Percentiles rank a stretch among this genome's conserved stretches.
Conservation (phyloP, 2,888 invertebrate genomes). For the Colostygia pectinataria region DNA sequence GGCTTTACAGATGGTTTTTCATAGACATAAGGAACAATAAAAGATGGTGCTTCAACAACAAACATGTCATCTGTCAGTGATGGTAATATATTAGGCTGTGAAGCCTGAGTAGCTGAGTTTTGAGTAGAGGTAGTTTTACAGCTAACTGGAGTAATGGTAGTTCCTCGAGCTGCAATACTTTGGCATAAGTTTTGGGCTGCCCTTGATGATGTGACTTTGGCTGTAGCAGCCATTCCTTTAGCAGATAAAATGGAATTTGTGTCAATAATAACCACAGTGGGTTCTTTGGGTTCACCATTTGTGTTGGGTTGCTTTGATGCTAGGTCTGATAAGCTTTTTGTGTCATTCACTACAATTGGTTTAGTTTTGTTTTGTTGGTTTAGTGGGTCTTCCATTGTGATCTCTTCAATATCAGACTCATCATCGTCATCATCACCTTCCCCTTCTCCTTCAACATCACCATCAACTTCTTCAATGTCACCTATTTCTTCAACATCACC, state of each 20-base stretch:
- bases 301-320: constrained; percentile 82
- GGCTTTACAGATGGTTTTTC: constrained; percentile 94
- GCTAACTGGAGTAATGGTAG: constrained; percentile 82
- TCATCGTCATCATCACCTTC: constrained; percentile 61
- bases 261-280: constrained; percentile 92
- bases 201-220: constrained; percentile 38
- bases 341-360: constrained; percentile 88
- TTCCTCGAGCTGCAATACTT: constrained; percentile 75
- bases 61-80: constrained; percentile 96
- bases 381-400: constrained; percentile 87
- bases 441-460: constrained; percentile 83
- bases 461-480: constrained; percentile 49
- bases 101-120: constrained; percentile 39
- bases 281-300: constrained; percentile 84
- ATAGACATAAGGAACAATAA: constrained; percentile 96
- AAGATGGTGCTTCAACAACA: constrained; percentile 95
- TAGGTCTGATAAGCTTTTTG: constrained; percentile 87
- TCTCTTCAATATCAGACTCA: constrained; percentile 67
- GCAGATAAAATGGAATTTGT: constrained; percentile 87
- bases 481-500: constrained; percentile 80
- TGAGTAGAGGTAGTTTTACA: constrained; percentile 48
- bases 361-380: constrained; percentile 66
- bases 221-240: constrained; percentile 49
- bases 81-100: constrained; percentile 85
- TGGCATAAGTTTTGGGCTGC: constrained; percentile 73